Evolutionary conservation across 2,888 invertebrate genomes (phyloP).

Genomic region (Eristalis arbustorum): DNA sequence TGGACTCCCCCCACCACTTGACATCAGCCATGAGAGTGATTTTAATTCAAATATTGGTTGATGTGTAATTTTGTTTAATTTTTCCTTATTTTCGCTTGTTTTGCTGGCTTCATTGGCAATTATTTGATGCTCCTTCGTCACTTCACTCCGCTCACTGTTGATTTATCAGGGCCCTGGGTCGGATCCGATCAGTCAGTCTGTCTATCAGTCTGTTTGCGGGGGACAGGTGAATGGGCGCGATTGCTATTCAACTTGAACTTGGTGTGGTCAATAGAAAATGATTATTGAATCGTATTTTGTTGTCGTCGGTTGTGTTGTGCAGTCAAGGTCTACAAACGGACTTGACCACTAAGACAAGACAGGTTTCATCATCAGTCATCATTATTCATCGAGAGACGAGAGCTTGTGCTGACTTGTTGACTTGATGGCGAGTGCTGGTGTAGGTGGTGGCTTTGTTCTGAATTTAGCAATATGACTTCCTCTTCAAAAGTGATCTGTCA

Average conservation of each 20-base stretch:
- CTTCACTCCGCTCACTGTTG: not conserved
- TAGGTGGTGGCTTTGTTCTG: not conserved
- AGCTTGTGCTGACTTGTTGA: not conserved
- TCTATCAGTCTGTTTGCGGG: not conserved
- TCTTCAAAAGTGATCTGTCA: not conserved
- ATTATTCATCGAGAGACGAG: not conserved
- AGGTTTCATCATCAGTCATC: not conserved
- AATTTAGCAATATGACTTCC: not conserved
- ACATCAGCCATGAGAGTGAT: not conserved
- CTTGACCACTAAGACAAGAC: not conserved
- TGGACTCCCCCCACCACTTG: not conserved
- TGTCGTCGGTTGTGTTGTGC: constrained; percentile 6
- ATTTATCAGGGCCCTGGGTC: constrained; percentile 32
- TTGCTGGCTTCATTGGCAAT: constrained; percentile 31
- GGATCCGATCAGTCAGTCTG: not conserved
- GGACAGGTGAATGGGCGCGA: constrained; percentile 34
- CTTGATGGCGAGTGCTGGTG: not conserved
- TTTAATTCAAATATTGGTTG: constrained; percentile 61
- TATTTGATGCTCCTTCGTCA: constrained; percentile 22
- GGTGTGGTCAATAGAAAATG: constrained; percentile 50
- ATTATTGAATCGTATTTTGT: constrained; percentile 39
- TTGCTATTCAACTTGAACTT: constrained; percentile 66
- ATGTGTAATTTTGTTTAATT: constrained; percentile 57
- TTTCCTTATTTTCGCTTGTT: constrained; percentile 53
- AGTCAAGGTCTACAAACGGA: constrained; percentile 39